phyloP scores from a whole-genome alignment of 1,140 invertebrate genomes.

The Theocolax elegans region DNA sequence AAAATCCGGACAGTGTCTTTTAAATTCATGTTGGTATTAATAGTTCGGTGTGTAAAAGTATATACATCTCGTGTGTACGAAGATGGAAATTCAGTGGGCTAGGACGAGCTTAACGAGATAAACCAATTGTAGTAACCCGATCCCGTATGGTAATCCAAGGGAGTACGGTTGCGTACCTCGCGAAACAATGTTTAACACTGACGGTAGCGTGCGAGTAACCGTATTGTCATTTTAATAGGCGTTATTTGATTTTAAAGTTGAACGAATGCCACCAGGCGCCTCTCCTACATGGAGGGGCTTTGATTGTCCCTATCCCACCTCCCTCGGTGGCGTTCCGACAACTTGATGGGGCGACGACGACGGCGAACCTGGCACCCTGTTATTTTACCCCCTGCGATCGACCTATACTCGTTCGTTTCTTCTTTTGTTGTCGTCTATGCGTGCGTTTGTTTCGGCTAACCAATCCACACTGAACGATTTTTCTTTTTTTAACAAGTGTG shows the following conservation, averaged over 20 bases:
- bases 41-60: no score
- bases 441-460: no score
- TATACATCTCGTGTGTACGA: no score
- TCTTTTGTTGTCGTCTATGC: background rate
- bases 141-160: conserved; percentile 63
- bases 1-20: no score
- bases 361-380: conserved; percentile 62
- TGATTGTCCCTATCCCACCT: conserved; percentile 54
- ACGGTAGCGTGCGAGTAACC: conserved; percentile 48
- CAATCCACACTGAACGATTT: no score
- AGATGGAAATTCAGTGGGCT: no score
- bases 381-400: conserved; percentile 55
- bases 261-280: conserved; percentile 59
- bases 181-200: conserved; percentile 68
- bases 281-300: conserved; percentile 52
- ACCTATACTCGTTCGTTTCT: background rate
- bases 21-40: no score
- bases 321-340: conserved; percentile 35
- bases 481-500: no score
- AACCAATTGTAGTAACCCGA: conserved; percentile 68
- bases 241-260: conserved; percentile 70
- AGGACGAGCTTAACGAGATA: conserved; percentile 51
- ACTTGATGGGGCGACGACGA: no score
- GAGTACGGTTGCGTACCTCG: conserved; percentile 33
- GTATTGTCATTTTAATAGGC: conserved; percentile 69